Evolutionary conservation across 2,888 invertebrate species (phyloP).

Genomic region (Blera fallax): DNA sequence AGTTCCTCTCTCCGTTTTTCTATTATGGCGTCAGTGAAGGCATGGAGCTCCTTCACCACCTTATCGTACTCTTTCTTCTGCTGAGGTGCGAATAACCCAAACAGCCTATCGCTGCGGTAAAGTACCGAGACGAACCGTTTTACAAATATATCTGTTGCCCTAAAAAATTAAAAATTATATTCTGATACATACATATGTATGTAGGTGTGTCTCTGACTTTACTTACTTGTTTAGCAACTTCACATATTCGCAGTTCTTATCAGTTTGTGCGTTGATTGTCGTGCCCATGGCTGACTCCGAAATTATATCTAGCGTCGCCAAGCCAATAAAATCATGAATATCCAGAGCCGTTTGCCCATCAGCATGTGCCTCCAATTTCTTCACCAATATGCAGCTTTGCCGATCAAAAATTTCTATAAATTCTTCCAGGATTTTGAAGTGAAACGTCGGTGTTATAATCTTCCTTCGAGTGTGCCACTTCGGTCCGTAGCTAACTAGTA

Average conservation of each 20-base stretch:
- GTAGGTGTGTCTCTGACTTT: too few relatives aligned
- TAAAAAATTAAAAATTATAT: not conserved
- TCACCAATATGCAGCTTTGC: slow-evolving; percentile 83
- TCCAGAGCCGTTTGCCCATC: slow-evolving; percentile 78
- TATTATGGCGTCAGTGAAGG: slow-evolving; percentile 73
- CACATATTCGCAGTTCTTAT: slow-evolving; percentile 86
- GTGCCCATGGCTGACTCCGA: slow-evolving; percentile 76
- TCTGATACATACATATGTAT: not conserved
- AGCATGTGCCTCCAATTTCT: slow-evolving; percentile 82
- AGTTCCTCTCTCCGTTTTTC: slow-evolving; percentile 63
- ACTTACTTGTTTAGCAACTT: slow-evolving; percentile 86
- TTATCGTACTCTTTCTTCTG: slow-evolving; percentile 60
- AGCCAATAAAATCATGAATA: slow-evolving; percentile 68
- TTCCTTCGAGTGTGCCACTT: slow-evolving; percentile 86
- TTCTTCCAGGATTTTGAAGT: slow-evolving; percentile 88
- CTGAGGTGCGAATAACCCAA: slow-evolving; percentile 38
- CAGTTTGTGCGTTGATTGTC: slow-evolving; percentile 82
- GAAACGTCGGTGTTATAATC: slow-evolving; percentile 88
- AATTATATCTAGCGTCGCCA: slow-evolving; percentile 70
- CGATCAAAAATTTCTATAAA: slow-evolving; percentile 86
- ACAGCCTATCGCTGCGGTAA: slow-evolving; percentile 73
- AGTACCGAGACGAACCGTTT: slow-evolving; percentile 71
- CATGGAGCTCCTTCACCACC: slow-evolving; percentile 64
- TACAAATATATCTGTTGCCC: slow-evolving; percentile 69
- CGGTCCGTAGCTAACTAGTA: slow-evolving; percentile 56